phyloP scores from a whole-genome alignment of 2,888 invertebrate genomes.

The Rotaria sp. region DNA sequence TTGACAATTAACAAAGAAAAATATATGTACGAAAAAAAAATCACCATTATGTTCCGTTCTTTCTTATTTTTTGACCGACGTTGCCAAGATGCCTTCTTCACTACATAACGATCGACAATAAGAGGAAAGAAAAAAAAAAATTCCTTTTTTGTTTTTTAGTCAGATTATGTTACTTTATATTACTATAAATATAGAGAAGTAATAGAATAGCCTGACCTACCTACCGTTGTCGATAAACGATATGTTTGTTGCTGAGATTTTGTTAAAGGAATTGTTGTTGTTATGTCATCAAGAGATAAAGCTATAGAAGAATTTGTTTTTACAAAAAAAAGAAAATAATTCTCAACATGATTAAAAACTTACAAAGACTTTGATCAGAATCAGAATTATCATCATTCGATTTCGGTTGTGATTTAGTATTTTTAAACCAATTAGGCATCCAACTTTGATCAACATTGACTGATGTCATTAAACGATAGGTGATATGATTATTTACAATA shows the following conservation, averaged over 20 bases:
- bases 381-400: not conserved
- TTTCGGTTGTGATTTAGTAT: not conserved
- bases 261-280: not conserved
- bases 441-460: not conserved
- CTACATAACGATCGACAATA: not conserved
- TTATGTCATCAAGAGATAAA: not conserved
- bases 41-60: not conserved
- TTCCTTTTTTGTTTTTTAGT: not conserved
- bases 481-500: not conserved
- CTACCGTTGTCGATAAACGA: not conserved
- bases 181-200: not conserved
- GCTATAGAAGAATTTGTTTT: not conserved
- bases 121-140: not conserved
- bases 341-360: not conserved
- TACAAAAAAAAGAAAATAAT: not conserved
- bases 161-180: not conserved
- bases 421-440: not conserved
- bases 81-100: constrained; percentile 6
- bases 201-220: not conserved
- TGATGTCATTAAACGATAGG: not conserved
- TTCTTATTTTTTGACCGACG: not conserved
- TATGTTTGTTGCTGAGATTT: not conserved
- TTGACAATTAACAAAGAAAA: not conserved
- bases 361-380: not conserved
- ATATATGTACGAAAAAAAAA: not conserved